These are phyloP conservation scores for Hippocampus comes DNA, from an alignment of 2,113 vertebrate species.

Conservation along the genomic window DNA sequence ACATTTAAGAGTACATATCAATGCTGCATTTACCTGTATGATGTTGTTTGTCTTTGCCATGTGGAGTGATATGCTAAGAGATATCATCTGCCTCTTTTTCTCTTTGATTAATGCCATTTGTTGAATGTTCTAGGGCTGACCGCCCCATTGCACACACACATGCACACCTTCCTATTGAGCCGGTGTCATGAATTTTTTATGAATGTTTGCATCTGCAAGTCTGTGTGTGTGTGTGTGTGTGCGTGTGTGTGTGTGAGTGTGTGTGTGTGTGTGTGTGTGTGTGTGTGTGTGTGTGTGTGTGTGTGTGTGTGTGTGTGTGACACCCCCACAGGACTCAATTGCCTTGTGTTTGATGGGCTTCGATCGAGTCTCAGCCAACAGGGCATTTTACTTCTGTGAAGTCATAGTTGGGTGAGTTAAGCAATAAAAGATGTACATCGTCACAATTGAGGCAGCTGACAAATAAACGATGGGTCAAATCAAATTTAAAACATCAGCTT, in stretches of 20 bases:
- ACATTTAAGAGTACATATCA: background rate
- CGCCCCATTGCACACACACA: background rate
- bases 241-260: conserved; percentile 1
- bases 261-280: background rate
- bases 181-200: conserved; percentile 71
- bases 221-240: conserved; percentile 32
- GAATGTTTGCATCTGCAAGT: conserved; percentile 54
- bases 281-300: background rate
- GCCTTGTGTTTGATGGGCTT: no score
- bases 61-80: background rate
- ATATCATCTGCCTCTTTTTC: conserved; percentile 25
- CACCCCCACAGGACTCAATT: no score
- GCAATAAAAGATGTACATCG: no score
- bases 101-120: conserved; percentile 59
- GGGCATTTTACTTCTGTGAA: no score
- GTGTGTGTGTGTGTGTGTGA: no score
- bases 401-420: no score
- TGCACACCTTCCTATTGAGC: conserved; percentile 55
- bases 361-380: no score
- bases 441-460: no score
- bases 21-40: background rate
- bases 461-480: no score
- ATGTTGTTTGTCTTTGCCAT: background rate
- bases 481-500: no score
- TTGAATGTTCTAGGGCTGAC: conserved; percentile 51